A percentile compares a stretch with the other conserved stretches of the same genome.
phyloP scores from a whole-genome alignment of 2,113 vertebrate genomes.

The Spheniscus mendiculus region DNA sequence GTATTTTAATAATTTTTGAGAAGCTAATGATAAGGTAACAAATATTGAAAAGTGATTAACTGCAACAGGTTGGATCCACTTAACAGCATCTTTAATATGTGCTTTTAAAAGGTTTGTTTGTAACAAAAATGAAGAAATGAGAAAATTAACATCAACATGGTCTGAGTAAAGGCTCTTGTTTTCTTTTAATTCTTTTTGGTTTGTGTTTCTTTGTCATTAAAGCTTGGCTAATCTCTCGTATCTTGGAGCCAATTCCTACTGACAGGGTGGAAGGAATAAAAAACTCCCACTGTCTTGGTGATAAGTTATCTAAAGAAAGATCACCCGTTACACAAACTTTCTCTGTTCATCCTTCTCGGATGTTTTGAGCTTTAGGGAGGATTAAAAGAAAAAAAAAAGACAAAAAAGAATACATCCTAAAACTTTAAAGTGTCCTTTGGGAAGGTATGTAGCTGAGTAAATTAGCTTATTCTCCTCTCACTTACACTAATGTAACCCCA shows the following conservation, averaged over 20 bases:
- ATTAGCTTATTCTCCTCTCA: not conserved
- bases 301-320: constrained; percentile 57
- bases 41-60: not conserved
- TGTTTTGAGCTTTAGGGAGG: constrained; percentile 29
- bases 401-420: not conserved
- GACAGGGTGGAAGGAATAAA: constrained; percentile 44
- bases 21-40: not conserved
- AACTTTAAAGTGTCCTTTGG: not conserved
- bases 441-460: not conserved
- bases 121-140: not conserved
- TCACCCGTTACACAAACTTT: constrained; percentile 16
- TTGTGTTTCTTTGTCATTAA: constrained; percentile 59
- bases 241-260: constrained; percentile 45
- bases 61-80: not conserved
- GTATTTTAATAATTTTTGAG: not conserved
- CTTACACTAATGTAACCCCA: not conserved
- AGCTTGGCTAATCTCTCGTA: constrained; percentile 32
- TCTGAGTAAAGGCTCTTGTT: constrained; percentile 45
- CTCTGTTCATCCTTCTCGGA: constrained; percentile 10
- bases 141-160: constrained; percentile 11
- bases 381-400: not conserved
- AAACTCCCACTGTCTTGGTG: constrained; percentile 27
- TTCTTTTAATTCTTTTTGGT: constrained; percentile 64
- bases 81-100: not conserved
- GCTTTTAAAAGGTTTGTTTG: constrained; percentile 14